Evolutionary conservation across 2,797 vertebrate species (phyloP).

Genomic region (Esox lucius): DNA sequence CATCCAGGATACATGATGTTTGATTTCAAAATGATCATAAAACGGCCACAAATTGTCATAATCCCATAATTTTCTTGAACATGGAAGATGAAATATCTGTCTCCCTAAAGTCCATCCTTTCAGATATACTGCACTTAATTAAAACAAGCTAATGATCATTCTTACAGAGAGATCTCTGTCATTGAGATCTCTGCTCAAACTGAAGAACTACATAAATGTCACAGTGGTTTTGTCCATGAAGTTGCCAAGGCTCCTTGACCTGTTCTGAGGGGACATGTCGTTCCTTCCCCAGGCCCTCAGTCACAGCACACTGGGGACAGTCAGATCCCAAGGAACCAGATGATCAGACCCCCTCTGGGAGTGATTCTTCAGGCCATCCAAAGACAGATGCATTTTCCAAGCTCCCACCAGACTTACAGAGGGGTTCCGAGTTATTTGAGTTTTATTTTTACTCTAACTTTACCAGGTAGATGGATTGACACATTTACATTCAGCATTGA

Average conservation of each 20-base stretch:
- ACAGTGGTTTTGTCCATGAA: constrained; percentile 55
- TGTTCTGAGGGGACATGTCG: constrained; percentile 50
- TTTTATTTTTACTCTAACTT: background rate
- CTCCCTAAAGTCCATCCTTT: constrained; percentile 34
- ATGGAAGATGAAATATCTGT: constrained; percentile 39
- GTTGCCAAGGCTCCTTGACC: constrained; percentile 60
- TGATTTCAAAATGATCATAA: background rate
- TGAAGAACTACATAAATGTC: background rate
- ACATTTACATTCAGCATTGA: no score
- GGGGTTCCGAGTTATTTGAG: background rate
- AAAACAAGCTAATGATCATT: background rate
- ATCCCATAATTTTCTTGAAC: constrained; percentile 54
- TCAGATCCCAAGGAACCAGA: background rate
- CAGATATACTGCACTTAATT: constrained; percentile 37
- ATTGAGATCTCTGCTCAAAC: background rate
- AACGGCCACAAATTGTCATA: constrained; percentile 9
- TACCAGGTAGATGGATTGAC: no score
- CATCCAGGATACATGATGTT: constrained; percentile 24
- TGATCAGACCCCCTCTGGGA: constrained; percentile 44
- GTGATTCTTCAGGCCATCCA: constrained; percentile 47
- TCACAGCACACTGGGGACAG: constrained; percentile 57
- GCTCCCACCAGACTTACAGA: constrained; percentile 55
- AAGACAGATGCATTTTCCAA: constrained; percentile 46
- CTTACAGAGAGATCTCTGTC: no score
- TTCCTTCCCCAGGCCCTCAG: constrained; percentile 51